Evolutionary conservation across 2,888 invertebrate species (phyloP).

Genomic region (Rhagonycha fulva): DNA sequence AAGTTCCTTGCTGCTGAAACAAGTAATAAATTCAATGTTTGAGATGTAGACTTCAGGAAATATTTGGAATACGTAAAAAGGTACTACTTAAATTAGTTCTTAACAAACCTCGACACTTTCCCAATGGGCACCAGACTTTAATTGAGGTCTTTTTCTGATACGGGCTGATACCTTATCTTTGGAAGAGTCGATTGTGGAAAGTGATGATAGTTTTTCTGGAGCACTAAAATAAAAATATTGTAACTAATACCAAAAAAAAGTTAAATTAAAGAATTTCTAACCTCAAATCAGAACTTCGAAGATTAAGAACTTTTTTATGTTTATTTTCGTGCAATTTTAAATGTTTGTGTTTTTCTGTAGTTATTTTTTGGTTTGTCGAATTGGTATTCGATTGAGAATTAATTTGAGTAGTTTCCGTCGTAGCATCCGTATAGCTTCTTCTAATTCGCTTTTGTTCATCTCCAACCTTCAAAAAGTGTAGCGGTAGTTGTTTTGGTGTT

Average conservation of each 20-base stretch:
- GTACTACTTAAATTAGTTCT: no score
- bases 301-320: not conserved
- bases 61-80: not conserved
- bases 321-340: not conserved
- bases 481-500: not conserved
- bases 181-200: not conserved
- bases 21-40: not conserved
- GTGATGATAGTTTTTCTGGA: not conserved
- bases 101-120: constrained; percentile 11
- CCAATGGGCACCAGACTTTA: constrained; percentile 26
- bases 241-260: not conserved
- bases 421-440: not conserved
- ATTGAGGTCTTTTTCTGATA: constrained; percentile 20
- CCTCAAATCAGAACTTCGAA: not conserved
- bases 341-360: not conserved
- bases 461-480: not conserved
- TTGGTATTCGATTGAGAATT: not conserved
- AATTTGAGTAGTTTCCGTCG: not conserved
- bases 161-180: not conserved
- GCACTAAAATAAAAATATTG: not conserved
- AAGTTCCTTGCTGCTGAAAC: not conserved
- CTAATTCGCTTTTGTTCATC: not conserved
- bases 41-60: not conserved
- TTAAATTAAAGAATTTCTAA: not conserved
- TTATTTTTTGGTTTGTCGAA: constrained; percentile 3